Evolutionary conservation across 2,797 vertebrate genomes (phyloP).

Genomic region (Bradypodion ventrale): DNA sequence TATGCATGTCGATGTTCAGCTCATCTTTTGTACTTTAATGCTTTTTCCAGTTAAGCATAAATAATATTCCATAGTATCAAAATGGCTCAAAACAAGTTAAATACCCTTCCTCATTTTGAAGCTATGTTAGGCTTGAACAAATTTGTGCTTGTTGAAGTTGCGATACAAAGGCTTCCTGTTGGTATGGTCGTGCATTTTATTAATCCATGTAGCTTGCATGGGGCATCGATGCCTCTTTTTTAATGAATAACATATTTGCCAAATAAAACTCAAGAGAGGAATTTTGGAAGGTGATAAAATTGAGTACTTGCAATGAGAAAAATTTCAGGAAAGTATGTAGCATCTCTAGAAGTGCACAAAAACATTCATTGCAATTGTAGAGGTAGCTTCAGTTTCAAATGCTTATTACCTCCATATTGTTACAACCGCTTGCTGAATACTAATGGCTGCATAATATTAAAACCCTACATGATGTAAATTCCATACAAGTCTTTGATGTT

Average conservation of each 20-base stretch:
- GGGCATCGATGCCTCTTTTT: constrained; percentile 63
- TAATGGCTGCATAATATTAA: not conserved
- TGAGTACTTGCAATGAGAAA: constrained; percentile 58
- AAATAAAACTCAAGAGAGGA: constrained; percentile 70
- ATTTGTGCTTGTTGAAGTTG: not conserved
- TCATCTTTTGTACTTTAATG: constrained; percentile 40
- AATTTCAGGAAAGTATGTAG: no score
- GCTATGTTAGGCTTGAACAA: constrained; percentile 8
- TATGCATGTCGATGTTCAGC: constrained; percentile 30
- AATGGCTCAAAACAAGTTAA: constrained; percentile 36
- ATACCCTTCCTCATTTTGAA: no score
- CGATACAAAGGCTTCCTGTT: constrained; percentile 16
- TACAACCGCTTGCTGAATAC: not conserved
- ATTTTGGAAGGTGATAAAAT: constrained; percentile 59
- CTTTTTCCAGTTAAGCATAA: constrained; percentile 23
- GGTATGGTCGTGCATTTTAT: constrained; percentile 49
- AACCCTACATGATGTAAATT: not conserved
- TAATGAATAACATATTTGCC: constrained; percentile 73
- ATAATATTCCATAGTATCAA: constrained; percentile 35
- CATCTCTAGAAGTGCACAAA: constrained; percentile 46
- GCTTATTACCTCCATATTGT: constrained; percentile 1
- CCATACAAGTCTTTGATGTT: no score
- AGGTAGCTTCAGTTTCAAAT: constrained; percentile 19
- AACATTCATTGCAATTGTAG: constrained; percentile 8
- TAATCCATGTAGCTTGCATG: constrained; percentile 49